Evolutionary conservation across 2,113 vertebrate species (phyloP), one percentile per base, ranked within the genome.

Genomic region (Todiramphus saurophagus): DNA sequence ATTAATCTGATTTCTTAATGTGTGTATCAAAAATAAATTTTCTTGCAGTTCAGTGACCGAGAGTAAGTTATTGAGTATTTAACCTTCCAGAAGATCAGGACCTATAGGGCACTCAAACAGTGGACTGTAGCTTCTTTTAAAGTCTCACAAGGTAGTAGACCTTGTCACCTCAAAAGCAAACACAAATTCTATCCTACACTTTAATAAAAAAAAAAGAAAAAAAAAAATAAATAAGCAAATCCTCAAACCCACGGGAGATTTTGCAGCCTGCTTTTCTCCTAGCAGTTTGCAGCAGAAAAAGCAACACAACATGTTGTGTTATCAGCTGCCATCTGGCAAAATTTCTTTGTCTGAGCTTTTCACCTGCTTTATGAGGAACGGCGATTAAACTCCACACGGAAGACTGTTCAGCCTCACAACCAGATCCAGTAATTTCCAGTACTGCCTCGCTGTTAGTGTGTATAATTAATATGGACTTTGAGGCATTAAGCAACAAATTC

Each of bases 401-500:
- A 87, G 80, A 46, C 35, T 80, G 41, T 82, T 82, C 70, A 83
- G 90, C 64, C 73, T 96, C 81, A 39, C 87, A 93, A 95, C 41
- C 46, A 74, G 89, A 85, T 80, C 83, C 83, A 88, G 81, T 59
- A 13, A 23, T 90, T 95, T 87, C 58, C 37, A 83, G 59, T 50
- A 21, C 78, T 85, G 81, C 43, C 64, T 83, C 89, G 91, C 74
- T 74, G 75, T 74, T 90, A 72, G 55, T 55, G 35, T 63, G 43
- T 69, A 50, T 87, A 96, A 97, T 95, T 95, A 96, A 84, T 89
- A 91, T 2, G 53, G 91, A 93, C 94, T 94, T 95, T 87, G 89
- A 96, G 93, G 89, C 91, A 95, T 91, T 95, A 96, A 84, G 89
- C 66, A 91, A 93, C 80, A 91, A 95, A 96, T 94, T 95, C 94